Evolutionary conservation across 2,797 vertebrate genomes (phyloP).

Genomic region (Crenuchus spilurus): DNA sequence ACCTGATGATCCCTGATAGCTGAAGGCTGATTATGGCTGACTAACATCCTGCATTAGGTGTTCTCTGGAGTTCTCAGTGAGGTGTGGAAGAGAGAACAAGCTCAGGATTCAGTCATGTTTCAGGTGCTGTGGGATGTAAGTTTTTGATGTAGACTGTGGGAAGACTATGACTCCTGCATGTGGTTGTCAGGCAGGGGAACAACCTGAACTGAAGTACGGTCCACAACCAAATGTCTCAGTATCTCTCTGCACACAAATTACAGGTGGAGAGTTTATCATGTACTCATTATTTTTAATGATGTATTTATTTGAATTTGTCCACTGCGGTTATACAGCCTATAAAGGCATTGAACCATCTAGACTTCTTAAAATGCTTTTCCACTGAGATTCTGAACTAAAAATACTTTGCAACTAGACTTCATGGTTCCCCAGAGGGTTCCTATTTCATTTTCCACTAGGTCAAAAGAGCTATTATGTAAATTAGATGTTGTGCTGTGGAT

Average conservation of each 20-base stretch:
- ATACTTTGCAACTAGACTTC: too few relatives aligned
- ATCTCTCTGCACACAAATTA: not conserved
- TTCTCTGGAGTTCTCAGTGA: not conserved
- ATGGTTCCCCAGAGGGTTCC: too few relatives aligned
- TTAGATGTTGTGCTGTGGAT: too few relatives aligned
- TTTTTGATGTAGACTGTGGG: slow-evolving; percentile 66
- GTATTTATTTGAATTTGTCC: too few relatives aligned
- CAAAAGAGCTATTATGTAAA: too few relatives aligned
- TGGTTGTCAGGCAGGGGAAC: slow-evolving; percentile 59
- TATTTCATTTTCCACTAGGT: too few relatives aligned
- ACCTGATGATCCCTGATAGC: not conserved
- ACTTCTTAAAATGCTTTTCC: too few relatives aligned
- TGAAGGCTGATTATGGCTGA: not conserved
- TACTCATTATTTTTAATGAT: too few relatives aligned
- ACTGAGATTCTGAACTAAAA: too few relatives aligned
- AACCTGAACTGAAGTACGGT: not conserved
- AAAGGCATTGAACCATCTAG: too few relatives aligned
- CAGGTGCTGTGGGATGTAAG: slow-evolving; percentile 57
- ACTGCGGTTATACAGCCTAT: too few relatives aligned
- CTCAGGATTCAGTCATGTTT: slow-evolving; percentile 18
- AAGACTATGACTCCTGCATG: slow-evolving; percentile 49
- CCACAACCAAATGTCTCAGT: not conserved
- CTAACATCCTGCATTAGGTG: not conserved
- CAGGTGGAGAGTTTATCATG: not conserved
- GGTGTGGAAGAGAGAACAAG: not conserved